Evolutionary conservation across 2,888 invertebrate genomes (phyloP), one percentile per base, ranked within the genome.

Genomic region (Nephrotoma appendiculata): DNA sequence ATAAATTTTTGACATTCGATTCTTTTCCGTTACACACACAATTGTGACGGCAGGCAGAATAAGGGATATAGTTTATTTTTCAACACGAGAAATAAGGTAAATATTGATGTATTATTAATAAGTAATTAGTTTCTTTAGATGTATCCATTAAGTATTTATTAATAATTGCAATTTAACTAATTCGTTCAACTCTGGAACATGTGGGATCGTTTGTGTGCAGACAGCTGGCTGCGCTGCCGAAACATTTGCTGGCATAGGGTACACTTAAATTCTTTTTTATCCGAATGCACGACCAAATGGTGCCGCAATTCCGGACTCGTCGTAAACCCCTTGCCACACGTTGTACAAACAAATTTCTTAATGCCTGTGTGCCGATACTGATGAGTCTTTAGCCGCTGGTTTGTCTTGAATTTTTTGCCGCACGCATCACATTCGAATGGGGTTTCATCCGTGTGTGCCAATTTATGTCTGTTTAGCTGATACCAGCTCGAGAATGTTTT

Each of bases 231-330:
- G 9, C 44, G 42, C 6, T 85, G 85, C 11, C 85, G 85, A 71
- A 86, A 86, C n/a, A 71, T 19, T 71, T 86, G 57, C 12, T 15
- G 12, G 43, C 83, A 86, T 4, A 83, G 5, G 9, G 15, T 71
- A 86, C 86, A 86, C 41, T 57, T 71, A 43, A 86, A 86, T 57
- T 41, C 41, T 43, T 86, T 86, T 43, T 71, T 43, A 48, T 86
- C 41, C 9, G 52, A 52, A 52, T 86, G 86, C 12, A 86, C 41
- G 6, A 41, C n/a, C 41, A 86, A 42, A 86, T 86, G 86, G 1
- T 48, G n/a, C 12, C 52, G 41, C 52, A 86, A 48, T n/a, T 86
- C 86, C 6, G 86, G 48, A 41, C 52, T 31, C 41, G 86, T 52
- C 6, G 52, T 31, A 12, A 86, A 45, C 4, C 48, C 41, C 48